Base-by-base conservation (phyloP, 2,888 invertebrate species). In the Meliscaeva auricollis region DNA sequence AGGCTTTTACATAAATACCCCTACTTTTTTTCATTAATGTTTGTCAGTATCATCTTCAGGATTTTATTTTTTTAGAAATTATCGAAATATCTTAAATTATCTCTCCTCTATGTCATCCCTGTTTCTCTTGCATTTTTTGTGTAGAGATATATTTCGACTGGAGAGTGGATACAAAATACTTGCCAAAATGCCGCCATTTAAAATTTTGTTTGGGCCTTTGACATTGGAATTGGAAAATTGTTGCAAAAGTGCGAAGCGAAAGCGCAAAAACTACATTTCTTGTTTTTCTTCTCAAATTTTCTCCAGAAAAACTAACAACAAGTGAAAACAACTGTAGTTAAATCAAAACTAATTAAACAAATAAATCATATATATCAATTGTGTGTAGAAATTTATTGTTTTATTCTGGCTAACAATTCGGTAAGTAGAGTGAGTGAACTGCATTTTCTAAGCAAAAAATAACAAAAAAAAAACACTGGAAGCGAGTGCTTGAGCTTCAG, bases 191-290 rank as follows among this genome's bases (percentile, higher is more conserved):
- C 77, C 84, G 88, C 88, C 88, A 88, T 88, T 88, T 88, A 85
- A 72, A 77, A 84, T 80, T 83, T 87, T 87, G 87, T 87, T 87
- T 87, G 81, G 85, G 73, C 69, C 84, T 87, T 88, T 88, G 88
- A 88, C 88, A 88, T 87, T 88, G 87, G 87, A 79, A 88, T 87
- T 88, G 87, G 87, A 79, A 87, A 83, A 87, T 87, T 87, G 87
- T 88, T 87, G 84, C 87, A 87, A 87, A 87, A 87, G 82, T 87
- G 74, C 74, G 52, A 87, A 84, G 75, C 83, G 72, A 84, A 84
- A 85, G 81, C 85, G 81, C 81, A 77, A 81, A 81, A 70, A 38
- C 54, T 75, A 74, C 50, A 44, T 56, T 79, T 38, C 52, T 41
- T 58, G 46, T 56, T 69, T 69, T 76, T 69, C 68, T 50, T 46